Evolutionary conservation across 2,113 vertebrate genomes (phyloP).

Genomic region (Chascanopsetta lugubris): DNA sequence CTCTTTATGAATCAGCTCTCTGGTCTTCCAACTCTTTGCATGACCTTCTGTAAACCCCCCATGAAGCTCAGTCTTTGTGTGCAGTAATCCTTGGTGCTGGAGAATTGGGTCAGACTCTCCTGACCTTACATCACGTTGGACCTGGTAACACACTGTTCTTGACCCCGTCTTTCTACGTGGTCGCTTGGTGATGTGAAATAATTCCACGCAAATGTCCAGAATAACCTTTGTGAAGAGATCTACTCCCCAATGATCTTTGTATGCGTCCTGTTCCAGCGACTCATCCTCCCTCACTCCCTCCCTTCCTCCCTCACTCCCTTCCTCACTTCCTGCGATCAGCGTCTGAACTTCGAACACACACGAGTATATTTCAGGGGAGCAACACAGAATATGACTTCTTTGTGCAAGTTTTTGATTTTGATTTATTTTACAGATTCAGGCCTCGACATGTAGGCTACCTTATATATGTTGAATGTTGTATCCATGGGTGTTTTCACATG

Average conservation of each 20-base stretch:
- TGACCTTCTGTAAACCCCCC: too few species aligned
- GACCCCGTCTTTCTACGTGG: slow-evolving; percentile 18
- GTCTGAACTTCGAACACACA: slow-evolving; percentile 48
- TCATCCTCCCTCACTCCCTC: slow-evolving; percentile 46
- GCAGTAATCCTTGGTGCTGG: background rate
- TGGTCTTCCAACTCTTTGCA: background rate
- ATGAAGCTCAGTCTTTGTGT: background rate
- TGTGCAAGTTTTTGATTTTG: background rate
- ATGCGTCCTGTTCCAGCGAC: slow-evolving; percentile 39
- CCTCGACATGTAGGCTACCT: background rate
- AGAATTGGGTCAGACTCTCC: background rate
- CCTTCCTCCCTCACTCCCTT: slow-evolving; percentile 53
- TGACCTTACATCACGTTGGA: slow-evolving; percentile 25
- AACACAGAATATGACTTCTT: background rate
- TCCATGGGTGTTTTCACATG: slow-evolving; percentile 1
- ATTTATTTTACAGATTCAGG: slow-evolving; percentile 1
- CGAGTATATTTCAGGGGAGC: slow-evolving; percentile 10
- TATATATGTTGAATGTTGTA: slow-evolving; percentile 4
- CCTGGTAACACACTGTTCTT: slow-evolving; percentile 24
- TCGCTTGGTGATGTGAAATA: slow-evolving; percentile 33
- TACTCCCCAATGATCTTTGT: slow-evolving; percentile 39
- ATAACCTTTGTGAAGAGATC: slow-evolving; percentile 34
- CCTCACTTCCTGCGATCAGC: too few species aligned
- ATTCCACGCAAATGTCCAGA: slow-evolving; percentile 36
- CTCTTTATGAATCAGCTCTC: background rate